These are phyloP conservation scores for Orthonyx spaldingii DNA, from an alignment of 2,113 vertebrate genomes.

Conservation along the genomic window DNA sequence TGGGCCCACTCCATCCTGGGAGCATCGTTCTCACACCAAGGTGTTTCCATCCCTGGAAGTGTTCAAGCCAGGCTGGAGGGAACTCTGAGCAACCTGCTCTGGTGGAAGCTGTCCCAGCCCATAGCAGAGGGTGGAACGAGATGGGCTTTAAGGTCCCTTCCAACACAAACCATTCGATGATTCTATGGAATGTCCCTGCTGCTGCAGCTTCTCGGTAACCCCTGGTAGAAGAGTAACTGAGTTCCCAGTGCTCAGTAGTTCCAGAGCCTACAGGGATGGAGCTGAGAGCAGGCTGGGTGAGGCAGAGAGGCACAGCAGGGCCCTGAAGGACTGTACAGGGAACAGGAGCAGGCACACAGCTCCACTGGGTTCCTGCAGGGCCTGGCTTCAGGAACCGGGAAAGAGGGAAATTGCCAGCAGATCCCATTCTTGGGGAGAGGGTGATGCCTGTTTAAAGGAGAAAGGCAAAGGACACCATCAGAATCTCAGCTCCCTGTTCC, in stretches of 20 bases:
- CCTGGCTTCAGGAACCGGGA: not conserved
- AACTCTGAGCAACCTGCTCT: not conserved
- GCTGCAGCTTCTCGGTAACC: not conserved
- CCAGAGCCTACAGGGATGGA: not conserved
- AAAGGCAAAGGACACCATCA: accelerated
- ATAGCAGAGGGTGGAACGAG: not conserved
- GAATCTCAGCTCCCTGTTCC: no score
- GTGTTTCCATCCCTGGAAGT: not conserved
- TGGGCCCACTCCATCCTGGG: not conserved
- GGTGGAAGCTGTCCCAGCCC: not conserved
- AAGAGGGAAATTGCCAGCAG: accelerated
- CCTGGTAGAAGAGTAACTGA: accelerated
- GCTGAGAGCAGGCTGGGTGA: accelerated
- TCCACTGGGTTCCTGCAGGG: not conserved
- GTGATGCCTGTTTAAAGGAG: not conserved
- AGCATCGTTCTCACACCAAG: accelerated
- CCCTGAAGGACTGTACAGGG: not conserved
- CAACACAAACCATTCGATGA: not conserved
- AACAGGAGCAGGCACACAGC: accelerated
- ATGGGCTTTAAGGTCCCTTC: not conserved
- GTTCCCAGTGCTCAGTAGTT: accelerated
- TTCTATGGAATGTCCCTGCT: accelerated
- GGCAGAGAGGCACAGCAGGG: accelerated
- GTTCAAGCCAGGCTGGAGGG: not conserved
- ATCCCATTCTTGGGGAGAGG: not conserved